These are phyloP conservation scores for Hyperoplus lanceolatus DNA, from an alignment of 2,797 vertebrate species.

Conservation along the genomic window DNA sequence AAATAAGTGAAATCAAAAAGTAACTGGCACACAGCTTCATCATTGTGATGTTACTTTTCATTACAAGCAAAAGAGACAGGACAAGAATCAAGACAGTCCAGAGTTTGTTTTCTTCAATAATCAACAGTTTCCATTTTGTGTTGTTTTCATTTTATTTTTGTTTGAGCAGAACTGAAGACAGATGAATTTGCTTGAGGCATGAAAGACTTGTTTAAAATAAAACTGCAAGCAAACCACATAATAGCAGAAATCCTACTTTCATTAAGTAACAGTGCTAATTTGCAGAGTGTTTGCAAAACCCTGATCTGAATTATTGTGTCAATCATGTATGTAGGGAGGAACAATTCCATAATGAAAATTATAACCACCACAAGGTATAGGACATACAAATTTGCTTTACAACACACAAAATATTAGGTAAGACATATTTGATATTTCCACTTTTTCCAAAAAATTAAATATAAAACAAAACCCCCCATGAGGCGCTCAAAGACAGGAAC, in stretches of 20 bases:
- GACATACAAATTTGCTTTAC: conserved; percentile 79
- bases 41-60: neutral
- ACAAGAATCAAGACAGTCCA: conserved; percentile 1
- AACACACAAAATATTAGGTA: conserved; percentile 78
- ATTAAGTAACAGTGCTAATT: conserved; percentile 70
- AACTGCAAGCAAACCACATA: conserved; percentile 73
- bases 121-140: conserved; percentile 57
- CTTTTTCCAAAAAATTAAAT: conserved; percentile 36
- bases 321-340: conserved; percentile 65
- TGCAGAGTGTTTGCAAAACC: conserved; percentile 66
- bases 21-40: neutral
- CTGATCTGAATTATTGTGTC: conserved; percentile 76
- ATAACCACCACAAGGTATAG: conserved; percentile 77
- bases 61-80: neutral
- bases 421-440: conserved; percentile 64
- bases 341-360: conserved; percentile 64
- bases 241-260: conserved; percentile 57
- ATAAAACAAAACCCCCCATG: conserved; percentile 34
- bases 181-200: conserved; percentile 65
- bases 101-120: conserved; percentile 51
- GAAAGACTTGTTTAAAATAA: conserved; percentile 73
- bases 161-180: conserved; percentile 70
- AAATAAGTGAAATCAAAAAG: neutral
- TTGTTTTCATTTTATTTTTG: conserved; percentile 74
- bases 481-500: conserved; percentile 42